Percentiles rank a stretch among this genome's conserved stretches.
These are phyloP conservation scores for Herpetotheres cachinnans DNA, from an alignment of 2,113 vertebrate species.

Conservation along the genomic window DNA sequence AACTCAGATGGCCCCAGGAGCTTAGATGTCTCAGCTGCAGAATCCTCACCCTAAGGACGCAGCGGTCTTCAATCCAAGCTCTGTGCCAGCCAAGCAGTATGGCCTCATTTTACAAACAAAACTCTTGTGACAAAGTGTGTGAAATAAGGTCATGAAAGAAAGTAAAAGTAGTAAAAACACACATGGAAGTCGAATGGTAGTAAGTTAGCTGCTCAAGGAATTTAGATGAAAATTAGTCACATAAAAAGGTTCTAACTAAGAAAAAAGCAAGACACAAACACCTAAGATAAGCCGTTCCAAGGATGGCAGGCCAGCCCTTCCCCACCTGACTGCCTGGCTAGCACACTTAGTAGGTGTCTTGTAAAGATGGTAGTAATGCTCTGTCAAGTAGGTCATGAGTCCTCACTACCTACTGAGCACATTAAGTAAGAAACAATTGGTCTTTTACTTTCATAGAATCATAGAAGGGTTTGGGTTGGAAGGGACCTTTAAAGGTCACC, in stretches of 20 bases:
- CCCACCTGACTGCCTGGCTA: background rate
- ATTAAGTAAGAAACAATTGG: background rate
- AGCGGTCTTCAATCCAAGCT: accelerated
- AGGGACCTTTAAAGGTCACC: no score
- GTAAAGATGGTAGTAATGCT: background rate
- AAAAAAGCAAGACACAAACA: background rate
- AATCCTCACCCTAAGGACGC: background rate
- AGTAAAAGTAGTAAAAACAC: background rate
- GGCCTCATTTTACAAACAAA: background rate
- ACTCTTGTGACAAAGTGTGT: background rate
- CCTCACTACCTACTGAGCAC: background rate
- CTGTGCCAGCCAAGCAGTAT: background rate
- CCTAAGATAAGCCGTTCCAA: background rate
- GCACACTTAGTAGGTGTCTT: background rate
- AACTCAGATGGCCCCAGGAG: background rate
- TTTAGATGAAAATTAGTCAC: background rate
- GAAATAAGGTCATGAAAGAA: background rate
- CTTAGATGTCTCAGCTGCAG: background rate
- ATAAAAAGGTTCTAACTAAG: background rate
- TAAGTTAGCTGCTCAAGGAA: background rate
- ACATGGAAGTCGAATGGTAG: background rate
- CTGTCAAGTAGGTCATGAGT: background rate
- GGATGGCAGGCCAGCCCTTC: background rate
- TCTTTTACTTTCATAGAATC: background rate
- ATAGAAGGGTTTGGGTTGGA: no score